A percentile compares a stretch with the other conserved stretches of the same genome.
These are phyloP conservation scores for Molossus molossus DNA, from an alignment of 2,797 vertebrate species.

Conservation along the genomic window DNA sequence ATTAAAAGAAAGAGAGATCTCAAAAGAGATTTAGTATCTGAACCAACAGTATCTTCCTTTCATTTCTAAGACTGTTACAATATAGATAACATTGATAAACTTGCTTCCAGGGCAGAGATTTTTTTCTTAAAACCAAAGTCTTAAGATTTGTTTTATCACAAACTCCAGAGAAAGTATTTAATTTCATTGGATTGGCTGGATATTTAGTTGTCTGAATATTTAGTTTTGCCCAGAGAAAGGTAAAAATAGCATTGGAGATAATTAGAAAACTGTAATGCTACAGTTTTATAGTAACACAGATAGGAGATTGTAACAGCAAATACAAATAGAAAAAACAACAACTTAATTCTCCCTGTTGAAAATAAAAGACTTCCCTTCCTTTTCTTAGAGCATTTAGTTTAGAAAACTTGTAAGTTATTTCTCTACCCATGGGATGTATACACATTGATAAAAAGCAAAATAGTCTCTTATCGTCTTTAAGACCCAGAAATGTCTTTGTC, in stretches of 20 bases:
- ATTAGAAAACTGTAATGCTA: neutral
- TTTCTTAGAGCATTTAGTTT: constrained; percentile 10
- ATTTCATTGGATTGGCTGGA: neutral
- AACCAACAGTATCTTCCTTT: neutral
- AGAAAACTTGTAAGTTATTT: neutral
- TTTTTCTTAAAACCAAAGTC: neutral
- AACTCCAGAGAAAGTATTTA: neutral
- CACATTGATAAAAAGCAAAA: constrained; percentile 41
- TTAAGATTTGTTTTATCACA: constrained; percentile 15
- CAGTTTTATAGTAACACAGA: constrained; percentile 5
- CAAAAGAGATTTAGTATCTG: constrained; percentile 16
- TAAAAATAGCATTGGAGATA: neutral
- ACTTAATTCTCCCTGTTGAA: neutral
- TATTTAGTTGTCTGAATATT: neutral
- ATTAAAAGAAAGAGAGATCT: neutral
- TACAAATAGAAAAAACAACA: neutral
- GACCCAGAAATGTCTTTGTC: neutral
- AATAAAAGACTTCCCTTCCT: neutral
- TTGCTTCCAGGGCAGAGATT: neutral
- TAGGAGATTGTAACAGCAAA: neutral
- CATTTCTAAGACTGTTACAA: neutral
- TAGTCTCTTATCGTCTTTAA: neutral
- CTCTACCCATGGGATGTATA: neutral
- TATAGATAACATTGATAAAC: constrained; percentile 66
- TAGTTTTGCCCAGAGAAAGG: neutral